Percentiles rank a stretch among this genome's conserved stretches.
Conservation (phyloP, 2,888 invertebrate genomes). For the Microchrysa polita region DNA sequence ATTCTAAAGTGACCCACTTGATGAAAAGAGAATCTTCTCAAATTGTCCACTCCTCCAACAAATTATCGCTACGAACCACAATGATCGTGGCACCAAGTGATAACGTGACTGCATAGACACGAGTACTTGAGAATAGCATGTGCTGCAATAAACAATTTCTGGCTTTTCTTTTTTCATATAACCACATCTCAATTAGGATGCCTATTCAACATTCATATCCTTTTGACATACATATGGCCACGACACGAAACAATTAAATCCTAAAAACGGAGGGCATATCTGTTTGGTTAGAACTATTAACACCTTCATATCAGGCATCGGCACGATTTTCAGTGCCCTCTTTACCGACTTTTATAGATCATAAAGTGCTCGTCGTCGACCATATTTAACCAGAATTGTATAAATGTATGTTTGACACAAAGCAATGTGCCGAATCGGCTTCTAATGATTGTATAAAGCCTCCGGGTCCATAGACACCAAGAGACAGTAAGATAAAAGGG, state of each 20-base stretch:
- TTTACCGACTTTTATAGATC: constrained; percentile 22
- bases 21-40: no score
- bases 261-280: neutral
- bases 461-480: neutral
- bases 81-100: no score
- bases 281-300: constrained; percentile 19
- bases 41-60: no score
- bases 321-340: constrained; percentile 16
- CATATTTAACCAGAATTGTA: constrained; percentile 11
- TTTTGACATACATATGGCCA: neutral
- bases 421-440: constrained; percentile 6
- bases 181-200: constrained; percentile 33
- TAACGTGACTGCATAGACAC: no score
- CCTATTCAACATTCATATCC: constrained; percentile 12
- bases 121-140: neutral
- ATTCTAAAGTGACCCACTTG: no score
- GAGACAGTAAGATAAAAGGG: no score
- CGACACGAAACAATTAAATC: no score
- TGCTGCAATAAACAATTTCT: neutral
- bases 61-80: no score
- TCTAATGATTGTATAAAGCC: constrained; percentile 15
- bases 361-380: constrained; percentile 16
- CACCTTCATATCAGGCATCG: constrained; percentile 24
- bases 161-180: neutral
- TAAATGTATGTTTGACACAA: no score